phyloP scores from a whole-genome alignment of 2,797 vertebrate genomes.

The Dromococcyx pavoninus region DNA sequence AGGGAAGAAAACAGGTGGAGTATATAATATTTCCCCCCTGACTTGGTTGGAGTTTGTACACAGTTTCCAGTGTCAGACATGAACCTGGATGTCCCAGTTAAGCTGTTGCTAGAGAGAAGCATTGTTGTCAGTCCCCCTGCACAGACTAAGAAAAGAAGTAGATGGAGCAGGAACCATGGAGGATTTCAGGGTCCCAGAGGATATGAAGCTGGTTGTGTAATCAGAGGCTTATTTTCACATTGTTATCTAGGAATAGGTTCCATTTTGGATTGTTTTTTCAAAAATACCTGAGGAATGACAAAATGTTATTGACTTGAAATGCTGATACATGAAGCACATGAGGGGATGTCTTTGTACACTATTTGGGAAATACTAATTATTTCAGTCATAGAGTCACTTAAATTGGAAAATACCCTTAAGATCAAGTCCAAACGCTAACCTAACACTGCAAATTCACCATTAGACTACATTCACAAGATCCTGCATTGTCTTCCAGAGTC shows the following conservation, averaged over 20 bases:
- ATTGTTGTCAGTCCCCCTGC: neutral
- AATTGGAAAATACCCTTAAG: too few species aligned
- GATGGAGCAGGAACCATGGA: neutral
- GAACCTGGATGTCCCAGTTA: neutral
- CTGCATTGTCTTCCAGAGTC: neutral
- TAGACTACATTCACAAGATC: too few species aligned
- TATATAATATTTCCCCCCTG: neutral
- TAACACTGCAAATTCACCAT: too few species aligned
- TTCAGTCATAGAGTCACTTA: too few species aligned
- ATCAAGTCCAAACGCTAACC: too few species aligned
- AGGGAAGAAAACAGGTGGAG: neutral
- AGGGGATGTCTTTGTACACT: too few species aligned
- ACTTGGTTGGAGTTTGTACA: neutral
- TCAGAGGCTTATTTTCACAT: neutral
- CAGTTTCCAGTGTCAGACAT: neutral
- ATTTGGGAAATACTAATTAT: neutral
- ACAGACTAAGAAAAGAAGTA: neutral
- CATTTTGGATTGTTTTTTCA: neutral
- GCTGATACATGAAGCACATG: neutral
- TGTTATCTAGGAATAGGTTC: neutral
- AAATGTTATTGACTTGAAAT: neutral
- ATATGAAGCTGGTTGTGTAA: neutral
- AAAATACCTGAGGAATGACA: neutral
- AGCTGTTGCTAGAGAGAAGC: neutral
- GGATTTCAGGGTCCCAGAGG: neutral